A percentile compares a stretch with the other conserved stretches of the same genome.
These are phyloP conservation scores for Xiphorhynchus elegans DNA, from an alignment of 2,113 vertebrate species.

Conservation along the genomic window DNA sequence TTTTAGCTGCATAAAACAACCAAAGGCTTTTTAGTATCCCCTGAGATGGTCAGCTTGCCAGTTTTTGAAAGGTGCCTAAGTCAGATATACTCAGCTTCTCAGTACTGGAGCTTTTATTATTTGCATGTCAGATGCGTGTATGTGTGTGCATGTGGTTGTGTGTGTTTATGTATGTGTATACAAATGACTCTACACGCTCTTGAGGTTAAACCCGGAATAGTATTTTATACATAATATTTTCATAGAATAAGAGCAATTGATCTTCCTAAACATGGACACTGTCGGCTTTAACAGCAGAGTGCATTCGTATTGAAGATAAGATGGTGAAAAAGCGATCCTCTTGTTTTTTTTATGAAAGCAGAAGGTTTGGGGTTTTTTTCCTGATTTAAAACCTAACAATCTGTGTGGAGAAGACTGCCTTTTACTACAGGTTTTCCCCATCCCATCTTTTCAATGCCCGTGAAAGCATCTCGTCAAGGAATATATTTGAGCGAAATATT, in stretches of 20 bases:
- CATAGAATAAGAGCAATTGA: neutral
- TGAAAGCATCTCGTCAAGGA: neutral
- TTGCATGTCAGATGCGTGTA: neutral
- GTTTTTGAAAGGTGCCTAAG: neutral
- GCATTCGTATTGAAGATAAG: neutral
- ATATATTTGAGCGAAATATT: neutral
- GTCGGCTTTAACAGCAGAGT: neutral
- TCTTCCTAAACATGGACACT: neutral
- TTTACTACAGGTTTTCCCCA: neutral
- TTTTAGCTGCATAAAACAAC: neutral
- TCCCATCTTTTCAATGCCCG: neutral
- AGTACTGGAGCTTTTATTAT: neutral
- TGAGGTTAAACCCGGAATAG: neutral
- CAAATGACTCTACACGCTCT: neutral
- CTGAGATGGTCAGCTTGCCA: neutral
- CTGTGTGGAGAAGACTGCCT: neutral
- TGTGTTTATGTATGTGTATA: neutral
- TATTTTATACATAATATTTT: neutral
- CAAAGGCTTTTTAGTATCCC: too few species aligned
- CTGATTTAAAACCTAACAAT: neutral
- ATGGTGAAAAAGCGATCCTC: neutral
- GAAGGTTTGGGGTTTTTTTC: neutral
- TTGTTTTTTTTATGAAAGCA: neutral
- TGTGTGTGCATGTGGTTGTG: neutral
- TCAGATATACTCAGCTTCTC: neutral